Conservation (phyloP, 2,797 vertebrate species). For the Sitta carolinensis region DNA sequence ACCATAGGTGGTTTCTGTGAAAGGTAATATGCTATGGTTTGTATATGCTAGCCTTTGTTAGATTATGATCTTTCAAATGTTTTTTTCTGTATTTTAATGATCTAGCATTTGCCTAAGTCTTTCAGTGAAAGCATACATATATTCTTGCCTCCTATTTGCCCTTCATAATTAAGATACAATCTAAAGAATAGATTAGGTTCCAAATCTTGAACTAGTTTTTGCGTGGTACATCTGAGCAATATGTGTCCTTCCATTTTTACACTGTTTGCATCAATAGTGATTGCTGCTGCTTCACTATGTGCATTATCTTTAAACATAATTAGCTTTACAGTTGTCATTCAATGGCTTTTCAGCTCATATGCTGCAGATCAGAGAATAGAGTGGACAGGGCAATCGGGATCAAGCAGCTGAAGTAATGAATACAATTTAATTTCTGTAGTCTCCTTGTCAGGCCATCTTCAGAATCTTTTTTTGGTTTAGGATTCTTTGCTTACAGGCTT, state of each 20-base stretch:
- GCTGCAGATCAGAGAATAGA: not conserved
- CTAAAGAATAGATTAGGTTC: not conserved
- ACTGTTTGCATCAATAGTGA: not conserved
- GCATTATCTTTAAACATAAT: not conserved
- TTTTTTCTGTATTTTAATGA: not conserved
- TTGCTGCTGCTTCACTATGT: not conserved
- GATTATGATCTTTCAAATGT: not conserved
- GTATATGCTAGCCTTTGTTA: not conserved
- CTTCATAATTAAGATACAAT: not conserved
- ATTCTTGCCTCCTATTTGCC: not conserved
- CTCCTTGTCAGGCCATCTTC: not conserved
- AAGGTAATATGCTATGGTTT: not conserved
- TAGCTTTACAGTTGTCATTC: not conserved
- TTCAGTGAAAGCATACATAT: not conserved
- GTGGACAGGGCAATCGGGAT: not conserved
- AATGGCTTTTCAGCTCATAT: not conserved
- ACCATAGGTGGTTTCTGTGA: not conserved
- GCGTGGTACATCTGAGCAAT: not conserved
- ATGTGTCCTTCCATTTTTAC: not conserved
- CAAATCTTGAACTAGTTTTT: not conserved
- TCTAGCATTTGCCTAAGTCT: not conserved
- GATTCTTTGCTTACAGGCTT: not conserved
- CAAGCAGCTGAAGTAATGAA: not conserved
- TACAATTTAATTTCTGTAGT: not conserved
- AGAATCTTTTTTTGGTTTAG: not conserved